Percentiles rank a stretch among this genome's conserved stretches.
Conservation (phyloP, 2,888 invertebrate species). For the Oscheius sp. region DNA sequence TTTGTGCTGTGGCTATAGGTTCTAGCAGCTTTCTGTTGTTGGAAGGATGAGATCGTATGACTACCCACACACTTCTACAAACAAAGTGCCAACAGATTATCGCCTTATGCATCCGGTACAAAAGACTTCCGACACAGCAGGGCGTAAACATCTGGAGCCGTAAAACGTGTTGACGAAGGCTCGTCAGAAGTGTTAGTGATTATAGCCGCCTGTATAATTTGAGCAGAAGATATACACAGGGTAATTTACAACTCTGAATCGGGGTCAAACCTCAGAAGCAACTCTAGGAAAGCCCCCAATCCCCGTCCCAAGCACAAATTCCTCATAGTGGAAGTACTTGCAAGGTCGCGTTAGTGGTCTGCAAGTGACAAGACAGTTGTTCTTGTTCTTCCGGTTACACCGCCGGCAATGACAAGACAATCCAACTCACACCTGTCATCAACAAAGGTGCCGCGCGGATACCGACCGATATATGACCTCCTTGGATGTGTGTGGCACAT, state of each 20-base stretch:
- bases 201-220: background rate
- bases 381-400: conserved; percentile 37
- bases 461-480: conserved; percentile 33
- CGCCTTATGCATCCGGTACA: conserved; percentile 25
- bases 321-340: conserved; percentile 26
- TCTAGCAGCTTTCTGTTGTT: conserved; percentile 30
- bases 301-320: too few relatives aligned
- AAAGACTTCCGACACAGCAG: conserved; percentile 30
- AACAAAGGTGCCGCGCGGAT: conserved; percentile 32
- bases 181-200: background rate
- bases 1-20: conserved; percentile 31
- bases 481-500: conserved; percentile 22
- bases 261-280: background rate
- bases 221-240: background rate
- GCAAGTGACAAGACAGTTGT: conserved; percentile 35
- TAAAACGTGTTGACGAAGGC: conserved; percentile 17
- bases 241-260: background rate
- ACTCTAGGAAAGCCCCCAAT: too few relatives aligned
- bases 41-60: conserved; percentile 8
- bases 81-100: conserved; percentile 5
- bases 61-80: conserved; percentile 6
- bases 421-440: conserved; percentile 36
- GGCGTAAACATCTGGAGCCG: conserved; percentile 24
- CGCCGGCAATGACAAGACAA: conserved; percentile 31
- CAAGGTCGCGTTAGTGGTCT: conserved; percentile 20